Evolutionary conservation across 2,797 vertebrate genomes (phyloP).

Genomic region (Clamator glandarius): DNA sequence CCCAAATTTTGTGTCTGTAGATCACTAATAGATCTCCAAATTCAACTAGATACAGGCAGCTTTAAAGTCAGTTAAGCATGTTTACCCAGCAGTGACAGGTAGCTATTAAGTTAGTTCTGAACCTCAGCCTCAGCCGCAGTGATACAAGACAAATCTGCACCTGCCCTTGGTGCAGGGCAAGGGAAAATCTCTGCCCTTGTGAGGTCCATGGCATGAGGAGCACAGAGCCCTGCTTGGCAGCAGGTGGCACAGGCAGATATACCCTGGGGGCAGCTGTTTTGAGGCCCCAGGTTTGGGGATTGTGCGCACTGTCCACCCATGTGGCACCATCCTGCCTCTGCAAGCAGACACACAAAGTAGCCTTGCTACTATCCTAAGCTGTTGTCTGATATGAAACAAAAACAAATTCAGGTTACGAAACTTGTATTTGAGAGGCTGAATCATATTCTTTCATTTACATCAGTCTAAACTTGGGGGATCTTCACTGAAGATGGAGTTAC

Average conservation of each 20-base stretch:
- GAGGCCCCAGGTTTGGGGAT: too few species aligned
- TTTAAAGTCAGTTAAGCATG: not conserved
- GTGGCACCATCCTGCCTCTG: not conserved
- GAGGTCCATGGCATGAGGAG: accelerated
- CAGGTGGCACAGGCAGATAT: accelerated
- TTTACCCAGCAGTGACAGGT: accelerated
- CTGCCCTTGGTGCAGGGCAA: not conserved
- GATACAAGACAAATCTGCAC: not conserved
- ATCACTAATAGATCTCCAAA: not conserved
- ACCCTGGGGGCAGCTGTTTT: not conserved
- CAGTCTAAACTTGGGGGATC: not conserved
- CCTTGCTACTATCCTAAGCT: not conserved
- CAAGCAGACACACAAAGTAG: not conserved
- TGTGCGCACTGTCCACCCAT: not conserved
- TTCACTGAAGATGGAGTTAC: not conserved
- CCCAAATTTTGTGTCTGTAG: not conserved
- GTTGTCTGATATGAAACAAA: not conserved
- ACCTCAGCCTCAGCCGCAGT: not conserved
- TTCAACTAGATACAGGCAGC: not conserved
- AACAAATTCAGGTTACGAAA: not conserved
- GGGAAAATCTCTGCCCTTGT: not conserved
- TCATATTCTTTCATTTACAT: not conserved
- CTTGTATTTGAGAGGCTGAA: not conserved
- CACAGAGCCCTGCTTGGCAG: not conserved
- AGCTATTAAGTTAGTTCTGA: not conserved